phyloP scores from a whole-genome alignment of 2,113 vertebrate genomes.

The Nycticebus coucang region DNA sequence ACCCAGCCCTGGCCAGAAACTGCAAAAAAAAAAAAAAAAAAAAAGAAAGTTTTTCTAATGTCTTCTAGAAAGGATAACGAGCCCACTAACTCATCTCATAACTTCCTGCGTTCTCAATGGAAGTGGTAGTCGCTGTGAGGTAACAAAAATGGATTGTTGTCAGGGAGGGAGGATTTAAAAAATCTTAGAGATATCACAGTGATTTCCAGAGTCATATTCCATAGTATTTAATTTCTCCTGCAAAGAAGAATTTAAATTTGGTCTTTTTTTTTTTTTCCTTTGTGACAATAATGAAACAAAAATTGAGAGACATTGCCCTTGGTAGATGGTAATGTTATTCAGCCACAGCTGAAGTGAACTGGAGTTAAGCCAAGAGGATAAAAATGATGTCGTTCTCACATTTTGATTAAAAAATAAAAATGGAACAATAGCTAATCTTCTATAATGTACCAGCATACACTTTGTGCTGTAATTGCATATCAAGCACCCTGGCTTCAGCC shows the following conservation, averaged over 20 bases:
- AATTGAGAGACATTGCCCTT: not conserved
- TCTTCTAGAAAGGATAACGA: not conserved
- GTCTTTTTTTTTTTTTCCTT: not conserved
- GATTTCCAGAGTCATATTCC: not conserved
- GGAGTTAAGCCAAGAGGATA: conserved; percentile 28
- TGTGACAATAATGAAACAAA: conserved; percentile 5
- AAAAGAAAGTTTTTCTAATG: conserved; percentile 12
- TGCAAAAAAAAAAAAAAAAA: too few relatives aligned
- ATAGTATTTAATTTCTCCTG: conserved; percentile 3
- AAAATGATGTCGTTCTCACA: conserved; percentile 25
- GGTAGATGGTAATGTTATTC: not conserved
- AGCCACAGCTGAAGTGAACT: not conserved
- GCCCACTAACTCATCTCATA: not conserved
- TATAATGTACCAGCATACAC: not conserved
- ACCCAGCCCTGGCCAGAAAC: too few relatives aligned
- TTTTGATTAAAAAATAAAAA: conserved; percentile 27
- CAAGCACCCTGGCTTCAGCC: not conserved
- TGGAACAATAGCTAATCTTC: not conserved
- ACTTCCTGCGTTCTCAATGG: not conserved
- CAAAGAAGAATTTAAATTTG: conserved; percentile 39
- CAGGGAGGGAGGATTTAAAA: not conserved
- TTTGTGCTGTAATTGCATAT: not conserved
- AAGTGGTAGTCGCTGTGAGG: not conserved
- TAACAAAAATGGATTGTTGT: not conserved
- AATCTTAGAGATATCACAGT: not conserved